A percentile compares a stretch with the other conserved stretches of the same genome.
phyloP scores from a whole-genome alignment of 2,888 invertebrate species.

The Mythimna vitellina region DNA sequence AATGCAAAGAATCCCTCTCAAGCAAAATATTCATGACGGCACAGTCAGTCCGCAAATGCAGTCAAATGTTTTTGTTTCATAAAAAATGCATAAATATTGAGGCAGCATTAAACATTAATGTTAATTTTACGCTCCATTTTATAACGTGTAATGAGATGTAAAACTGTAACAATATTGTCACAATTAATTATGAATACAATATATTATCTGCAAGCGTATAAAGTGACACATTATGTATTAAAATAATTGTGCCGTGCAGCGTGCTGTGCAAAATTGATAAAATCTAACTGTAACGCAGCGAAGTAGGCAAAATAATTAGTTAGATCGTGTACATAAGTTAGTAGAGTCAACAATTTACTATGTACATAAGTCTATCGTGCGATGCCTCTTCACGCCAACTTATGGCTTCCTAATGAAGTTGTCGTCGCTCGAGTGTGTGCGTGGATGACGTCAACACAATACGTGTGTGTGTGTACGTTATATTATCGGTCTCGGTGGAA shows the following conservation, averaged over 20 bases:
- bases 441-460: conserved; percentile 54
- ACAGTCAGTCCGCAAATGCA: conserved; percentile 66
- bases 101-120: conserved; percentile 54
- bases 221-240: conserved; percentile 18
- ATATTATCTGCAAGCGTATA: conserved; percentile 40
- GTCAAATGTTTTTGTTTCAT: conserved; percentile 64
- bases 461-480: conserved; percentile 35
- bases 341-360: conserved; percentile 71
- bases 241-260: conserved; percentile 17
- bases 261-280: conserved; percentile 1
- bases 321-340: conserved; percentile 49
- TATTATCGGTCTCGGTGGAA: conserved; percentile 46
- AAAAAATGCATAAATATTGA: conserved; percentile 66
- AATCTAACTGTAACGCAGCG: not conserved
- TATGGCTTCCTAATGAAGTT: conserved; percentile 88
- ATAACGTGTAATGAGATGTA: conserved; percentile 58
- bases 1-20: conserved; percentile 72
- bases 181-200: conserved; percentile 53
- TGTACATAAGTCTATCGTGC: conserved; percentile 70
- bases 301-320: conserved; percentile 42
- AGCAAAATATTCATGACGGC: conserved; percentile 70
- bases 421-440: conserved; percentile 69
- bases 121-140: conserved; percentile 54
- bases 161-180: conserved; percentile 59
- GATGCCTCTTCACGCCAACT: conserved; percentile 78